phyloP scores from a whole-genome alignment of 1,140 invertebrate species.

The Brachionus rotundiformis region DNA sequence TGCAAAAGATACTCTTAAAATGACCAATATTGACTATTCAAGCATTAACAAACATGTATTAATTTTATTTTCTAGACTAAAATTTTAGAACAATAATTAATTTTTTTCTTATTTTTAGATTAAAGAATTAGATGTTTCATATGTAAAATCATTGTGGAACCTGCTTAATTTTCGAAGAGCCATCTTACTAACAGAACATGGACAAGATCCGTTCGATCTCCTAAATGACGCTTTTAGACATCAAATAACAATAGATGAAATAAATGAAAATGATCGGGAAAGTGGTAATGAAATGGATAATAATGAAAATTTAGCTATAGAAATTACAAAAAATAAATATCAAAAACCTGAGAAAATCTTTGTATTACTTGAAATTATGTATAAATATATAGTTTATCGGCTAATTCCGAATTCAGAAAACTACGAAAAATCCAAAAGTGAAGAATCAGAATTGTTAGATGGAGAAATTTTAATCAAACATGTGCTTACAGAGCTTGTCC shows the following conservation, averaged over 20 bases:
- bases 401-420: neutral
- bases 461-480: neutral
- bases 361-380: neutral
- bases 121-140: slow-evolving; percentile 12
- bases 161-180: neutral
- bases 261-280: neutral
- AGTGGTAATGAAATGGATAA: neutral
- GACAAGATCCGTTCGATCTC: slow-evolving; percentile 23
- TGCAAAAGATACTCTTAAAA: slow-evolving; percentile 26
- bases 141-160: slow-evolving; percentile 34
- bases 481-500: neutral
- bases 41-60: slow-evolving; percentile 4
- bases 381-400: neutral
- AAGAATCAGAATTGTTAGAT: neutral
- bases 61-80: neutral
- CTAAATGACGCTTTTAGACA: neutral
- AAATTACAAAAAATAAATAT: neutral
- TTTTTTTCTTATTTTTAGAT: slow-evolving; percentile 27
- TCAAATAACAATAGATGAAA: neutral
- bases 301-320: neutral
- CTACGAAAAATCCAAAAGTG: neutral
- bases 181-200: neutral
- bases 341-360: neutral
- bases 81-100: neutral
- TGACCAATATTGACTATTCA: neutral